Conservation (phyloP, 2,797 vertebrate species). For the Tenualosa thibaudeaui region DNA sequence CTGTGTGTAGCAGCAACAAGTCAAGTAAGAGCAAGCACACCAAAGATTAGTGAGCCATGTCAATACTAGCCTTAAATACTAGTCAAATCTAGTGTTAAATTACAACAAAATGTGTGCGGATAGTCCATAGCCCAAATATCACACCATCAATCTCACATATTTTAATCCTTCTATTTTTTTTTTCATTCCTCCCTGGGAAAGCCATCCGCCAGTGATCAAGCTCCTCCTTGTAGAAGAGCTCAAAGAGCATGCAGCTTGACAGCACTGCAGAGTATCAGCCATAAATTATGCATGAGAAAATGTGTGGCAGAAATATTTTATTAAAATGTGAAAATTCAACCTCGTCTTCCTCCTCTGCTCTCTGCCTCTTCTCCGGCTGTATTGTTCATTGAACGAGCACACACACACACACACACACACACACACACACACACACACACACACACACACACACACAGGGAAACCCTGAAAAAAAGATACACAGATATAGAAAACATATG, state of each 20-base stretch:
- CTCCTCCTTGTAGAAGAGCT: background rate
- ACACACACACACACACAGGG: background rate
- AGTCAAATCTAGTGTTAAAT: background rate
- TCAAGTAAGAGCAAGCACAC: background rate
- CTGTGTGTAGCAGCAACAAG: too few species aligned
- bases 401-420: slow-evolving; percentile 3
- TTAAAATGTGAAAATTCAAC: background rate
- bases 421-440: background rate
- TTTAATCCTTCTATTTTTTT: background rate
- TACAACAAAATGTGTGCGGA: background rate
- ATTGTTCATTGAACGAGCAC: background rate
- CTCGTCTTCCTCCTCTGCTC: background rate
- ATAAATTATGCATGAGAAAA: slow-evolving; percentile 11
- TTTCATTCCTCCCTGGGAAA: background rate
- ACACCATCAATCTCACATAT: background rate
- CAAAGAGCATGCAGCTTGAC: background rate
- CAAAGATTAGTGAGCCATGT: background rate
- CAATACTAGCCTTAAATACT: background rate
- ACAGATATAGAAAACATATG: background rate
- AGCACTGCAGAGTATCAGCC: background rate
- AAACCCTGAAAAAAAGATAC: too few species aligned
- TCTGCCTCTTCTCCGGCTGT: background rate
- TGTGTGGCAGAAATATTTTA: slow-evolving; percentile 22
- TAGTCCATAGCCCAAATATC: background rate
- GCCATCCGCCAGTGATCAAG: background rate